These are phyloP conservation scores for Xanthorhoe designata DNA, from an alignment of 2,888 invertebrate species.

Conservation along the genomic window DNA sequence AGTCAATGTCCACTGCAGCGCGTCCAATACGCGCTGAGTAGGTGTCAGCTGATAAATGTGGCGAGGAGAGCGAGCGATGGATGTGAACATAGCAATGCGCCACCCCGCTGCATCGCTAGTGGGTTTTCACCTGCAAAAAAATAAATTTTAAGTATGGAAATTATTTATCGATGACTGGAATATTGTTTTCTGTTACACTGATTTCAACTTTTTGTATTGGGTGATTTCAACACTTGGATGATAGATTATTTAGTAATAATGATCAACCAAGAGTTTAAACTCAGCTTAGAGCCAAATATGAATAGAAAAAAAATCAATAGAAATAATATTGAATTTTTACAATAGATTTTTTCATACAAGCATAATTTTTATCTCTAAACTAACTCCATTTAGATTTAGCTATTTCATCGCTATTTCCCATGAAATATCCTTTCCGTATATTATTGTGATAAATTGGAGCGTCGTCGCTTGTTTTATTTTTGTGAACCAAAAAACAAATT, in stretches of 20 bases:
- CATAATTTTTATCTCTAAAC: not conserved
- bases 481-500: not conserved
- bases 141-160: constrained; percentile 37
- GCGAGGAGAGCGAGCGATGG: constrained; percentile 66
- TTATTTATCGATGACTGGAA: constrained; percentile 23
- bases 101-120: constrained; percentile 82
- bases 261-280: too few species aligned
- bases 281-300: too few species aligned
- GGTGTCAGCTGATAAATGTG: constrained; percentile 73
- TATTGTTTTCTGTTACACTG: not conserved
- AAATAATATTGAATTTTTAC: too few species aligned
- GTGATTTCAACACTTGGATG: not conserved
- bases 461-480: constrained; percentile 10
- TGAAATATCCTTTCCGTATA: not conserved
- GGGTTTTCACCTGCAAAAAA: constrained; percentile 78
- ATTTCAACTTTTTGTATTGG: not conserved
- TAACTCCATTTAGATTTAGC: not conserved
- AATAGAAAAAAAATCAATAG: too few species aligned
- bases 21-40: constrained; percentile 70
- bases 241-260: too few species aligned
- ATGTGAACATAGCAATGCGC: constrained; percentile 59
- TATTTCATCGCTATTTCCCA: not conserved
- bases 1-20: constrained; percentile 54
- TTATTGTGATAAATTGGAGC: not conserved
- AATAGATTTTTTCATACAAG: too few species aligned